Evolutionary conservation across 2,113 vertebrate genomes (phyloP).

Genomic region (Dicaeum eximium): DNA sequence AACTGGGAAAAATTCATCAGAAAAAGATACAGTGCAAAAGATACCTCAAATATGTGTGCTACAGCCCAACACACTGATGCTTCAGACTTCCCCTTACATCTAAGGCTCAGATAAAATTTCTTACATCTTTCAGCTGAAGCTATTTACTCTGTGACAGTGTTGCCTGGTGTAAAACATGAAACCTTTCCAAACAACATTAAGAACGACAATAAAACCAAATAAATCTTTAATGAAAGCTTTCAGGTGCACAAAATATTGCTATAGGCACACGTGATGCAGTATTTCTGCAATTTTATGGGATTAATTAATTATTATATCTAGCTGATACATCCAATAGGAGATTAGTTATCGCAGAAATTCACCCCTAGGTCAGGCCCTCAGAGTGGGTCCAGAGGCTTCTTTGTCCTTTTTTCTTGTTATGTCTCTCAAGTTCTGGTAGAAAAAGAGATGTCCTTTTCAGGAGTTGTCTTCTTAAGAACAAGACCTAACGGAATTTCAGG

Average conservation of each 20-base stretch:
- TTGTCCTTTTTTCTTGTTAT: neutral
- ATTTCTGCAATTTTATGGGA: neutral
- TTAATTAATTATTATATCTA: neutral
- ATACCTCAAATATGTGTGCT: neutral
- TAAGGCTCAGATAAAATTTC: neutral
- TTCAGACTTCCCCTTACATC: neutral
- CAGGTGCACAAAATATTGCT: neutral
- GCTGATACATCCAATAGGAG: neutral
- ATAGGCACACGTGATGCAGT: neutral
- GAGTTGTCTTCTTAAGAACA: neutral
- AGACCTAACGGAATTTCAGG: neutral
- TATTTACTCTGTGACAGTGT: neutral
- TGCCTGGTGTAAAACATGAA: neutral
- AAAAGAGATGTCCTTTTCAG: neutral
- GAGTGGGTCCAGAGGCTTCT: neutral
- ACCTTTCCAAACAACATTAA: neutral
- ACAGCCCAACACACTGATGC: neutral
- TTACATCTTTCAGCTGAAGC: neutral
- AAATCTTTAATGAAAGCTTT: neutral
- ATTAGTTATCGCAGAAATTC: neutral
- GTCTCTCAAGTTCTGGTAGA: neutral
- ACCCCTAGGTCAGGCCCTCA: neutral
- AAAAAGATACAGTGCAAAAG: neutral
- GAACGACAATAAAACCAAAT: neutral
- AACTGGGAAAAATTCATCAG: neutral